Evolutionary conservation across 64 coral and sea anemone genomes (phyloP), one percentile per base, ranked within the genome.

Genomic region (Actinia tenebrosa): DNA sequence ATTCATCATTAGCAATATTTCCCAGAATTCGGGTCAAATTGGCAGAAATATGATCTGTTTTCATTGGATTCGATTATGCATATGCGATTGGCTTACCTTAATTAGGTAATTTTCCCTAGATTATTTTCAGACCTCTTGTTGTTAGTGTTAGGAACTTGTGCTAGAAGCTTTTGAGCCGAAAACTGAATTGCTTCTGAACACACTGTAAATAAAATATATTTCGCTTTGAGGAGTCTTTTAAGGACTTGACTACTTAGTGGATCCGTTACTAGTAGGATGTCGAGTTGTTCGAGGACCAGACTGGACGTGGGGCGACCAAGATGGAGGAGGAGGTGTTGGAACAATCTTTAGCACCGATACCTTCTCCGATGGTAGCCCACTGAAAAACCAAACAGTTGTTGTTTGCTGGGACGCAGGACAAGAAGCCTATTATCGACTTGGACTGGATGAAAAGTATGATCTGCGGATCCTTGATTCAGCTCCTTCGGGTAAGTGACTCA

Each of bases 221-320:
- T 56, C 9, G 55, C 55, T 56, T 56, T 56, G 9, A 5, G 1
- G 14, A 10, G 55, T 56, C 55, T 56, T 56, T 13, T 10, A 1
- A 56, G 14, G 55, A 56, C 9, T 64, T 64, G 7, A 64, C 61
- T 2, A 18, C 4, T 22, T 22, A 64, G 22, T 64, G n/a, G n/a
- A 18, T 3, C 1, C 22, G 16, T 64, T n/a, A n/a, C n/a, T n/a
- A 7, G 1, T 88, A 10, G 91, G 86, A 16, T 62, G 18, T 44
- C 61, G 91, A 78, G 91, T 92, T 26, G 91, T 92, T 7, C 91
- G 91, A 53, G 91, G 91, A 10, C 86, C 53, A 26, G 89, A 90
- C 22, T 90, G 89, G 89, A 37, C 53, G 23, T 90, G 89, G 89
- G 22, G 9, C 42, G 45, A 92, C 16, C 91, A 92, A 77, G 91